A percentile compares a stretch with the other conserved stretches of the same genome.
phyloP scores from a whole-genome alignment of 1,140 invertebrate genomes.

The Meloidogyne chitwoodi region DNA sequence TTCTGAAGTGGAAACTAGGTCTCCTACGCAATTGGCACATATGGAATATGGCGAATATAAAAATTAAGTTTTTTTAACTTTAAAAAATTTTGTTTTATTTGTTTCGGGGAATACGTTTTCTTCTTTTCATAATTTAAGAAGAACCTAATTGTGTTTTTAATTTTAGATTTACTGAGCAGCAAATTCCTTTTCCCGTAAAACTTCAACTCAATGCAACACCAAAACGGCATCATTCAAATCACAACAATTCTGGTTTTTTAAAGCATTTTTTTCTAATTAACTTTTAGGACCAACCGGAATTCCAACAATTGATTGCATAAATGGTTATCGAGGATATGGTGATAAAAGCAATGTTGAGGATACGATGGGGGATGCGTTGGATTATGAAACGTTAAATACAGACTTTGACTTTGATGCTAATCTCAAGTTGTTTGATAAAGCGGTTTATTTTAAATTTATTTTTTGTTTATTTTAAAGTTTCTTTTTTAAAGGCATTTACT shows the following conservation, averaged over 20 bases:
- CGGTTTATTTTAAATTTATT: slow-evolving; percentile 5
- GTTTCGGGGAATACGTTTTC: no score
- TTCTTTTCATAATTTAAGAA: no score
- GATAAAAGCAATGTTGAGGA: slow-evolving; percentile 1
- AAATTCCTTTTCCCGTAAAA: slow-evolving; percentile 25
- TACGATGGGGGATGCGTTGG: slow-evolving; percentile 41
- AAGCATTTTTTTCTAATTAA: not conserved
- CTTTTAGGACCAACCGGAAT: slow-evolving; percentile 46
- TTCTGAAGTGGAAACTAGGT: not conserved
- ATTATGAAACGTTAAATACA: slow-evolving; percentile 39
- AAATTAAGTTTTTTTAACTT: not conserved
- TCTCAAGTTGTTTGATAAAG: slow-evolving; percentile 52
- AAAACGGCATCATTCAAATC: not conserved
- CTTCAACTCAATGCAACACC: slow-evolving; percentile 19
- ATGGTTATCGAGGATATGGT: slow-evolving; percentile 44
- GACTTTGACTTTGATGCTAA: slow-evolving; percentile 56
- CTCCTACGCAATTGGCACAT: slow-evolving; percentile 1
- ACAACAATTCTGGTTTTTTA: not conserved
- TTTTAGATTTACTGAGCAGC: slow-evolving; percentile 37
- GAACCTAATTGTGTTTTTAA: not conserved
- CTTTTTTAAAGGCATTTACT: slow-evolving; percentile 4
- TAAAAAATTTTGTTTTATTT: no score
- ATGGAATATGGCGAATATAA: slow-evolving; percentile 8
- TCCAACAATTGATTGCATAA: slow-evolving; percentile 38
- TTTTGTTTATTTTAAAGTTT: not conserved